phyloP scores from a whole-genome alignment of 2,113 vertebrate species.

The Eulemur macaco region DNA sequence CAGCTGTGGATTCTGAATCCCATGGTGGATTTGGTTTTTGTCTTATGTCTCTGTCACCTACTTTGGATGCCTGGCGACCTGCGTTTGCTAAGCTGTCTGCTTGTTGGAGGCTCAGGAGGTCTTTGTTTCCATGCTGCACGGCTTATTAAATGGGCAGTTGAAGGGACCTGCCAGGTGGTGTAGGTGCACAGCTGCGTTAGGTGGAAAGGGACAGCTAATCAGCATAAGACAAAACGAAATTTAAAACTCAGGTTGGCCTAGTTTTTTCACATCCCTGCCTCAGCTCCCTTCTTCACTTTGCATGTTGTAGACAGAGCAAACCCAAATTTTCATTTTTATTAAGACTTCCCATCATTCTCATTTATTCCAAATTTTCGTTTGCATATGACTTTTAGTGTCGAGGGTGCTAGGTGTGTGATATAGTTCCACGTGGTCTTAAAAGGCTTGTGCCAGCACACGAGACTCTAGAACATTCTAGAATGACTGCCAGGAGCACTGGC shows the following conservation, averaged over 20 bases:
- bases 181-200: rapidly evolving
- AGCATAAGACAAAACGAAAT: neutral
- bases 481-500: rapidly evolving
- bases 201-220: no score
- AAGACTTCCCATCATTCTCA: neutral
- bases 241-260: neutral
- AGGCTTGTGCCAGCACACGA: rapidly evolving
- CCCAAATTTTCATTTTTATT: neutral
- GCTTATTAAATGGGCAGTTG: rapidly evolving
- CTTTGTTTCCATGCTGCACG: rapidly evolving
- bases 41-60: neutral
- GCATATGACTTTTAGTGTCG: neutral
- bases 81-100: neutral
- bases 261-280: neutral
- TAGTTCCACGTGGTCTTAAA: neutral
- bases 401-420: rapidly evolving
- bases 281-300: neutral
- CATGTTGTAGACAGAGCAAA: neutral
- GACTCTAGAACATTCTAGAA: neutral
- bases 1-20: neutral
- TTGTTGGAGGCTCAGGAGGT: neutral
- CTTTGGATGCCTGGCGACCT: rapidly evolving
- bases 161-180: rapidly evolving
- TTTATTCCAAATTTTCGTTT: no score
- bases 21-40: rapidly evolving